A percentile compares a stretch with the other conserved stretches of the same genome.
phyloP scores from a whole-genome alignment of 2,113 vertebrate genomes.

The Heterotilapia buettikoferi region DNA sequence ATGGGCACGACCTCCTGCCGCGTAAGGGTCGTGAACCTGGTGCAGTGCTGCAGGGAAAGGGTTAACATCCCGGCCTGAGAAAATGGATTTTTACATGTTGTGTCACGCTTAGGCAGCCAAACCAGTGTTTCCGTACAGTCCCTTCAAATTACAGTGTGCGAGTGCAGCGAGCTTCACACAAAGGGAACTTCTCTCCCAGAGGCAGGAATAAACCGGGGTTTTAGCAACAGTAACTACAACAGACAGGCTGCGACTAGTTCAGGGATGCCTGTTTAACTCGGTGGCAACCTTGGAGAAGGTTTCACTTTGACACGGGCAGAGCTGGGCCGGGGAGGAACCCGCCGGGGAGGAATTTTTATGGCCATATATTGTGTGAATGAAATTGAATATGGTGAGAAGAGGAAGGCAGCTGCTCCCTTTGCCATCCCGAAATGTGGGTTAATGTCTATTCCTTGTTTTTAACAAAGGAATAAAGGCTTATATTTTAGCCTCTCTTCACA shows the following conservation, averaged over 20 bases:
- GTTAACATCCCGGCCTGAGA: constrained; percentile 30
- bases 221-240: constrained; percentile 82
- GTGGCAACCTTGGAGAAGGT: constrained; percentile 45
- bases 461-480: not conserved
- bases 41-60: not conserved
- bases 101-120: constrained; percentile 68
- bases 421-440: constrained; percentile 25
- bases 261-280: constrained; percentile 55
- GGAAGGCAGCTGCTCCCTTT: not conserved
- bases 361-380: constrained; percentile 18
- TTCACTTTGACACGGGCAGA: constrained; percentile 34
- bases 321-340: not conserved
- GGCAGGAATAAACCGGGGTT: constrained; percentile 60
- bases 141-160: constrained; percentile 63
- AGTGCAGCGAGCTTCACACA: constrained; percentile 35
- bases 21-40: not conserved
- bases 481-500: not conserved
- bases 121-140: constrained; percentile 69
- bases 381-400: constrained; percentile 3
- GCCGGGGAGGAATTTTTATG: constrained; percentile 19
- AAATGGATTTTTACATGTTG: constrained; percentile 63
- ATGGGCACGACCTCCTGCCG: too few species aligned
- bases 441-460: constrained; percentile 23
- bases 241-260: constrained; percentile 58
- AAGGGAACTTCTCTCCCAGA: constrained; percentile 68